Evolutionary conservation across 1,140 invertebrate species (phyloP), one percentile per base, ranked within the genome.

Genomic region (Latrodectus geometricus): DNA sequence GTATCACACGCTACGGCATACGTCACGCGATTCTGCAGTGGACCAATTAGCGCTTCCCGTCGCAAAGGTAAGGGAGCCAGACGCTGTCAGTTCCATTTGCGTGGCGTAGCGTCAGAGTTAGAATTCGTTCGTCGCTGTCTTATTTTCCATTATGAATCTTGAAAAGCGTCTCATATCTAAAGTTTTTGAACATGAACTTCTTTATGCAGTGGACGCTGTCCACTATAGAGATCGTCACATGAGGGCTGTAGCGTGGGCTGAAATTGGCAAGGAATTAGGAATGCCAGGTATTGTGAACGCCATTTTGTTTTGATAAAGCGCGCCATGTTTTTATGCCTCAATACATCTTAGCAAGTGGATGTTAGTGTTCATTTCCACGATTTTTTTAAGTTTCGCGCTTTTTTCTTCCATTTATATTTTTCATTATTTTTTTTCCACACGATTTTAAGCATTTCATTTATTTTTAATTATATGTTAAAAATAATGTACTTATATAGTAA

Each of bases 151-250:
- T 69, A 15, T 20, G 9, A 35, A 76, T 21, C 4, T 84, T 56
- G 81, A 84, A 2, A 84, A 84, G 23, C 72, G 54, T 4, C 15
- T 84, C 48, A 76, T 84, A 17, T 74, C 72, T 11, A 74, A 84
- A 68, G 81, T 84, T 14, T 84, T 14, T 23, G 81, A 84, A 23
- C 81, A 76, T 68, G 81, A 84, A 11, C 35, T 84, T 0, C 61
- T 84, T 48, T 84, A 84, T 66, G 81, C 81, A 7, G 48, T 84
- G 2, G 81, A 84, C 52, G n/a, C 54, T 50, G 81, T 76, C 5
- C 54, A 84, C 52, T 84, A 84, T 17, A 61, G 81, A 35, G 81
- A 84, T 84, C 72, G 81, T 9, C 72, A 84, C n/a, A 84, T 84
- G 81, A n/a, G 81, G 23, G 81, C 81, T 52, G 17, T 75, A 56